Base-by-base conservation (phyloP, 2,797 vertebrate genomes). In the Tragelaphus oryx region DNA sequence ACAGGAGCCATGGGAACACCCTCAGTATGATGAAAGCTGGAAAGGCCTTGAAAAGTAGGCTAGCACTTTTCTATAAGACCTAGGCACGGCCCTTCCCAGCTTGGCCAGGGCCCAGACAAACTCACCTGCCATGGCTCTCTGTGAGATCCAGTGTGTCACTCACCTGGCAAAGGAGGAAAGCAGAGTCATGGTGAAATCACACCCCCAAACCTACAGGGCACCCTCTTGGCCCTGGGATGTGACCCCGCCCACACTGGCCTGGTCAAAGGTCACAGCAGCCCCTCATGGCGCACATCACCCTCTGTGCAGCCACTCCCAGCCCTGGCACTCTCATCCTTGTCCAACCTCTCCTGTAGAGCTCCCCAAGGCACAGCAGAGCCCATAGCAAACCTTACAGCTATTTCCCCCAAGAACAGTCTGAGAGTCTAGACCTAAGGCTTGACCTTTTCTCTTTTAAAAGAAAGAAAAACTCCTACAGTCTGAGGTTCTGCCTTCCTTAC, bases 81-180 rank as follows among this genome's bases (percentile, higher is more conserved):
- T 54, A 52, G 44, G 68, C 50, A 22, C 2, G 20, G 41, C 81
- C 84, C 24, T 83, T n/a, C 54, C 60, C 50, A 62, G 3, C 88
- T 89, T 93, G 2, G 0, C 12, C 96, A n/a, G 46, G 65, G 71
- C 57, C 57, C 46, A 12, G 50, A 82, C 95, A 91, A 86, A 98
- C 98, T 98, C 98, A 98, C 98, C 98, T 97, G 98, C 98, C 98
- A 98, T 98, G 96, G 93, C 97, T 97, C 93, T 97, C 93, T 93
- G 89, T 97, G 41, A 22, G 95, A 95, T 95, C 74, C 59, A 87
- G 60, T 0, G 78, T 95, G 93, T 97, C 96, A 95, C 93, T 97
- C 98, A 97, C 97, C 98, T 98, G 98, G 84, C 57, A 91, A 92
- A 85, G 89, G 93, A 98, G 78, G 98, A 97, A 97, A 95, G 74